These are phyloP conservation scores for Mionectes macconnelli DNA, from an alignment of 2,113 vertebrate genomes.

Conservation along the genomic window DNA sequence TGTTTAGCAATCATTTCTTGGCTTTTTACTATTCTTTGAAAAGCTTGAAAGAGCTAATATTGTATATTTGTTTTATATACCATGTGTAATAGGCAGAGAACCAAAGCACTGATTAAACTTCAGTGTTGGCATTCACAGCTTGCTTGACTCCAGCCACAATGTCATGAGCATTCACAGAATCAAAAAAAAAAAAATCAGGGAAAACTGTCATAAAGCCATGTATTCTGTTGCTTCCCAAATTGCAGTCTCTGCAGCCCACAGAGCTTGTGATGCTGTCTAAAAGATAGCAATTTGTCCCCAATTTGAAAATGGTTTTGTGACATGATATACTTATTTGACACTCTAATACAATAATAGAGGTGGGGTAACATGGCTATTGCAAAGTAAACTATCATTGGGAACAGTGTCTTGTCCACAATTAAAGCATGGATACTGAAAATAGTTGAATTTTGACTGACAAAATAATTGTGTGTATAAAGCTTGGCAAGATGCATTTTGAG, in stretches of 20 bases:
- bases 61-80: slow-evolving; percentile 12
- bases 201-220: neutral
- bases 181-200: neutral
- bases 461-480: neutral
- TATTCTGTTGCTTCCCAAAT: neutral
- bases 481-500: neutral
- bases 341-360: slow-evolving; percentile 33
- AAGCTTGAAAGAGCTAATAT: slow-evolving; percentile 14
- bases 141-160: slow-evolving; percentile 1
- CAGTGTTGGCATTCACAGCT: neutral
- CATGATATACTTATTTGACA: slow-evolving; percentile 48
- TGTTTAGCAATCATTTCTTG: slow-evolving; percentile 8
- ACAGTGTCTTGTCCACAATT: slow-evolving; percentile 2
- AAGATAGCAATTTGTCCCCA: slow-evolving; percentile 51
- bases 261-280: neutral
- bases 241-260: neutral
- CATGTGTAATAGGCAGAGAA: neutral
- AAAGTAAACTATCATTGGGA: slow-evolving; percentile 35
- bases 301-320: slow-evolving; percentile 31
- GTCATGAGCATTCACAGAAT: neutral
- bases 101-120: slow-evolving; percentile 28
- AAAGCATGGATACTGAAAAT: neutral
- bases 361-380: neutral
- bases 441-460: slow-evolving; percentile 21
- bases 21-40: slow-evolving; percentile 15